Conservation (phyloP, 1,140 invertebrate species). For the Saccostrea glomerata region DNA sequence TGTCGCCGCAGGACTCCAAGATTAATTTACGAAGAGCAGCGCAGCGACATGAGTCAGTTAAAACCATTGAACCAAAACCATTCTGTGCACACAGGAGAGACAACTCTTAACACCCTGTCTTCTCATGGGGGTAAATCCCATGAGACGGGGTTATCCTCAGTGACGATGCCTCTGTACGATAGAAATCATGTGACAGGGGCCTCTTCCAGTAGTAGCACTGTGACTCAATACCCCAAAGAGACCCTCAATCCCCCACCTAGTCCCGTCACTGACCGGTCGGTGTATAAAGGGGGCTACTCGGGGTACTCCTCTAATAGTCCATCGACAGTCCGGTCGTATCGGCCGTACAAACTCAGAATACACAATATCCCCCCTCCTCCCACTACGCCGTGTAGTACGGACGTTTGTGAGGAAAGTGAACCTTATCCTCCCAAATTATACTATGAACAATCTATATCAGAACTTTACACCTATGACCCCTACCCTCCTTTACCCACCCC, state of each 20-base stretch:
- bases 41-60: constrained; percentile 70
- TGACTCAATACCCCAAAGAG: constrained; percentile 86
- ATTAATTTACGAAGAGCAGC: constrained; percentile 48
- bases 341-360: constrained; percentile 84
- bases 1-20: constrained; percentile 72
- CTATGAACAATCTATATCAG: constrained; percentile 69
- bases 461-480: constrained; percentile 84
- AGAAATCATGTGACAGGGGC: constrained; percentile 90
- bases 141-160: constrained; percentile 67
- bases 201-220: constrained; percentile 85
- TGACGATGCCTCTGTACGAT: constrained; percentile 82
- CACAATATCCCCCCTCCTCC: constrained; percentile 91
- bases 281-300: constrained; percentile 72
- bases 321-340: constrained; percentile 79
- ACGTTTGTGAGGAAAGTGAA: constrained; percentile 90
- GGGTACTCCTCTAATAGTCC: constrained; percentile 74
- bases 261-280: constrained; percentile 85
- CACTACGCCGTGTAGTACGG: constrained; percentile 95
- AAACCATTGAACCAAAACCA: constrained; percentile 69
- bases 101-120: constrained; percentile 67
- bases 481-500: constrained; percentile 92
- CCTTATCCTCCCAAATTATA: constrained; percentile 72
- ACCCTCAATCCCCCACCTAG: constrained; percentile 93
- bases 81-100: constrained; percentile 58
- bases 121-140: constrained; percentile 66